Evolutionary conservation across 2,888 invertebrate genomes (phyloP).

Genomic region (Andricus curvator): DNA sequence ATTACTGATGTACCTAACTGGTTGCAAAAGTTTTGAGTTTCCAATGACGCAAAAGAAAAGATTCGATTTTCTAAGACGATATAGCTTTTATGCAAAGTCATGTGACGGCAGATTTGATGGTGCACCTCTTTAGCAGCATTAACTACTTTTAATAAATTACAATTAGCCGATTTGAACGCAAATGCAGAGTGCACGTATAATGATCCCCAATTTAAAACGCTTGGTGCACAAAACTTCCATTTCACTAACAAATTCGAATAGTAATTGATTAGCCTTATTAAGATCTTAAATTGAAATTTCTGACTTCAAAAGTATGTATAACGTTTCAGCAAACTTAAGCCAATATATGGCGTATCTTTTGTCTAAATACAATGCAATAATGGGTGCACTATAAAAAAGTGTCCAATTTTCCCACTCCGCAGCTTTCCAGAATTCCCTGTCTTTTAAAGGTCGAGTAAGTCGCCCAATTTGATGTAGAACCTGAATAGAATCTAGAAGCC

Average conservation of each 20-base stretch:
- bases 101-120: conserved; percentile 43
- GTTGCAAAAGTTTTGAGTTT: background rate
- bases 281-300: conserved; percentile 41
- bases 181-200: no score
- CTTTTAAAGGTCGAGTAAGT: no score
- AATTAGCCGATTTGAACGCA: conserved; percentile 45
- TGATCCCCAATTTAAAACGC: no score
- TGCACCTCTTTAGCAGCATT: conserved; percentile 47
- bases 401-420: conserved; percentile 46
- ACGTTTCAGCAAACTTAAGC: conserved; percentile 38
- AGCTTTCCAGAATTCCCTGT: conserved; percentile 42
- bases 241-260: background rate
- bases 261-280: conserved; percentile 37
- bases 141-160: conserved; percentile 40
- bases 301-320: conserved; percentile 38
- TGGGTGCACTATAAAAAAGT: conserved; percentile 40
- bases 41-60: background rate
- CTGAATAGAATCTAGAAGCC: no score
- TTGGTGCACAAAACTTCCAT: no score
- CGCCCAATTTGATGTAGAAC: no score
- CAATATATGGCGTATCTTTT: conserved; percentile 42
- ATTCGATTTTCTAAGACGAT: background rate
- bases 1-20: background rate
- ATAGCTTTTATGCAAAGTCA: background rate
- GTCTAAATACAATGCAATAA: conserved; percentile 26